Evolutionary conservation across 1,140 invertebrate species (phyloP), one percentile per base, ranked within the genome.

Genomic region (Saxidomus purpurata): DNA sequence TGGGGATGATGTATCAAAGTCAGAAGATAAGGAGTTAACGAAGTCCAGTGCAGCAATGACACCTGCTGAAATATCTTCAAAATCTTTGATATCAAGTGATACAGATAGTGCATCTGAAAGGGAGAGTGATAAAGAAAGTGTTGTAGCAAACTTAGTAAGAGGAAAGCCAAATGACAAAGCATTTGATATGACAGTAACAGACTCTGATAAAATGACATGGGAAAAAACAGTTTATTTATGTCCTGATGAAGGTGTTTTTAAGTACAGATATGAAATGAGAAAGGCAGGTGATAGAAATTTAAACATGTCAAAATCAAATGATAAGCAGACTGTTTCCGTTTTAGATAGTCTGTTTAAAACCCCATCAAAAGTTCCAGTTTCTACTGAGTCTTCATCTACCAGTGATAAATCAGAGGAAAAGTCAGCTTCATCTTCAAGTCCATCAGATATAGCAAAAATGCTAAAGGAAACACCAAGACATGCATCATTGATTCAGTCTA

Each of bases 221-320:
- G 83, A 85, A 76, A 74, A 52, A 22, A 79, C 85, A 15, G 85
- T 87, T 15, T 87, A 79, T 36, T 67, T 87, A n/a, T 87, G 85
- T 63, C 69, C 85, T 19, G 52, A 61, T 55, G 71, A 87, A 28
- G 71, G 71, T 40, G 36, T 87, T 36, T 87, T 87, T 36, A 87
- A 87, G 36, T 87, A 87, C 28, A 87, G 47, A 25, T 85, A 74
- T 74, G 83, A 52, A 28, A 63, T 9, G 25, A 82, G 55, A 49
- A 79, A 34, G 28, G 31, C 1, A 1, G 34, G 1, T 52, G 0
- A 2, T 34, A 15, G n/a, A 34, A 28, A 3, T 19, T n/a, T 25
- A 36, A n/a, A 31, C 0, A 9, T 13, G 15, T 8, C 13, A 4
- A n/a, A 31, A 17, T 31, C 47, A n/a, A 55, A 49, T 0, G 47